phyloP scores from a whole-genome alignment of 2,113 vertebrate genomes.

The Neoarius graeffei region DNA sequence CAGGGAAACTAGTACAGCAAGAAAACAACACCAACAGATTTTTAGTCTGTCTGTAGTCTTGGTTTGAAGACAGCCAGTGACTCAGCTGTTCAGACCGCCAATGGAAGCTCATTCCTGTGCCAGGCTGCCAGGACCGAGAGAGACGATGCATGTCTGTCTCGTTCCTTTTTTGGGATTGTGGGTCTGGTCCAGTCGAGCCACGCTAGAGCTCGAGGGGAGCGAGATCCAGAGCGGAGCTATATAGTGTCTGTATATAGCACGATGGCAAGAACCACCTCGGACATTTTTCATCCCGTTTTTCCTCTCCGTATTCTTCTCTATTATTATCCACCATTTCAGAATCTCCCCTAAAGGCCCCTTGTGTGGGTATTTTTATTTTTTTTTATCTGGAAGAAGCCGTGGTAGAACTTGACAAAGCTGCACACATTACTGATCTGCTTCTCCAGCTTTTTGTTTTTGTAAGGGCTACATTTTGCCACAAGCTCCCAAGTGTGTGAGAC shows the following conservation, averaged over 20 bases:
- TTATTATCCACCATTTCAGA: neutral
- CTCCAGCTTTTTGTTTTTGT: constrained; percentile 4
- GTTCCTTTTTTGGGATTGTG: neutral
- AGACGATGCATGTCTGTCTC: neutral
- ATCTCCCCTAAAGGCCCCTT: constrained; percentile 5
- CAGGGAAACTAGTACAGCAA: neutral
- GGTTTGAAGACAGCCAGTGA: neutral
- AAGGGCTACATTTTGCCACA: neutral
- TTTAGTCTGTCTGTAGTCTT: neutral
- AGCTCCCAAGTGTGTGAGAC: constrained; percentile 2
- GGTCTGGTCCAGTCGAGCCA: neutral
- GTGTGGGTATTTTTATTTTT: constrained; percentile 15
- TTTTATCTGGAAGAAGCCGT: neutral
- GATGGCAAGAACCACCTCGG: neutral
- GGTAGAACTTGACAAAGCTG: neutral
- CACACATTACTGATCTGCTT: neutral
- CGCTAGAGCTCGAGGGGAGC: neutral
- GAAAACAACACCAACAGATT: neutral
- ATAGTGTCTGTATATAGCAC: neutral
- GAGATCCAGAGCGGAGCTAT: neutral
- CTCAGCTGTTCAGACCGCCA: neutral
- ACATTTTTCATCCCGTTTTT: neutral
- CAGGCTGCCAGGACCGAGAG: neutral
- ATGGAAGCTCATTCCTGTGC: neutral
- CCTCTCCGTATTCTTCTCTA: neutral